Base-by-base conservation (phyloP, 1,140 invertebrate genomes). In the Hydropsyche tenuis region DNA sequence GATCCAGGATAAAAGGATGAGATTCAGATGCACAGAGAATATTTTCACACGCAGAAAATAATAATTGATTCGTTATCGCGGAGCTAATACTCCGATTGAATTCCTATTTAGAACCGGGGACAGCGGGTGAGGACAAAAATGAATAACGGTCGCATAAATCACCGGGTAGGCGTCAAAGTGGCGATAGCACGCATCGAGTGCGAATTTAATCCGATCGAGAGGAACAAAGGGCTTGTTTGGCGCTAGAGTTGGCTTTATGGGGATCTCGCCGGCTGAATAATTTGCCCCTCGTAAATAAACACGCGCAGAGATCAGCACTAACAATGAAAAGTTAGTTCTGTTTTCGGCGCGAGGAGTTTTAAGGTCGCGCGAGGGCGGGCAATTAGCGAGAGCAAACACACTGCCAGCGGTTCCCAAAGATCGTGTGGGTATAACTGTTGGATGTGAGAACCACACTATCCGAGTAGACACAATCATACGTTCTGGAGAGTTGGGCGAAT, bases 311-410 rank as follows among this genome's bases (percentile, higher is more conserved):
- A 68, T 68, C 43, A 68, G 23, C 65, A 48, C 65, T 68, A 68
- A 68, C 65, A 68, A 68, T 68, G 65, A 43, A 68, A 68, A 68
- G 65, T 68, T 68, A 43, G 65, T 48, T 68, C 23, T 20, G 30
- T 37, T 37, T 37, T 37, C 30, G 30, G 30, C 30, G 22, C 20
- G 56, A 9, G 22, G 23, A 68, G 37, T 68, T 68, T 68, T 68
- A 68, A 68, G 45, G 65, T 46, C 23, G 65, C 45, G 9, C 30
- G 9, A 3, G 9, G 3, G 30, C 30, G 30, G 65, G 65, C 43
- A 68, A 68, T 68, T 68, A 68, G 65, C 45, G 18, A 45, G 42
- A 16, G 65, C 4, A 64, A 64, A 64, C 56, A 51, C n/a, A 62
- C 56, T n/a, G n/a, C n/a, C n/a, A n/a, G 12, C 51, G 51, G 20